Base-by-base conservation (phyloP, 1,140 invertebrate genomes). In the Gryon sp. region DNA sequence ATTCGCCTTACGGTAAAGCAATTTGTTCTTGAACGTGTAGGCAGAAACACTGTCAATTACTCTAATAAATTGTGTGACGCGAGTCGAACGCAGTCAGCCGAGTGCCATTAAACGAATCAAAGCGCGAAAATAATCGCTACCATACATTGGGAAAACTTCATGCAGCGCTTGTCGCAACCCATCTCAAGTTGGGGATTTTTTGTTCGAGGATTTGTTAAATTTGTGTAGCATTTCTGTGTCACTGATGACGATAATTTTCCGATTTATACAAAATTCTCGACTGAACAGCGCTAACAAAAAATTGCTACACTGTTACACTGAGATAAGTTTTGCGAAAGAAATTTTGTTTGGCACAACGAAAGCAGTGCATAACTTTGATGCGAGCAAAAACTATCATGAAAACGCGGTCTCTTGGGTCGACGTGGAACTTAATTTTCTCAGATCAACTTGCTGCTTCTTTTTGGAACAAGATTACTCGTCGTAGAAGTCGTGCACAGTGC, bases 361-460 rank as follows among this genome's bases (percentile, higher is more conserved):
- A 34, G 11, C 7, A 18, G n/a, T 15, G 52, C 41, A 41, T 66
- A 68, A 68, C 46, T 75, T 75, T 62, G 55, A 38, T 48, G 16
- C n/a, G 38, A 43, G 18, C 45, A 68, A 75, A 75, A 75, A 75
- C 55, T 74, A 63, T 65, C 60, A 46, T 34, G 16, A 72, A 43
- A 55, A 41, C 60, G 32, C 53, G 30, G 62, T 74, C 60, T 53
- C 70, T 66, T 66, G 70, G 60, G 72, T 62, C 9, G 62, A 30
- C 53, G 55, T 8, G 38, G n/a, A 74, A 74, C 70, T 74, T 60
- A 52, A 74, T 74, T 74, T 74, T 66, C 60, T 60, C 36, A 20
- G 20, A 36, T 66, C 70, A 53, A 36, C 36, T 38, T 72, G 57
- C 36, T 34, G 36, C 53, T 74, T 53, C 70, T 43, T 73, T 65